Evolutionary conservation across 2,113 vertebrate genomes (phyloP).

Genomic region (pig (Sus scrofa)): T2T-Sscrofa CM000817.6:39585001-39585500

Average conservation of each 20-base stretch:
- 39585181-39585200: neutral
- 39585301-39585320: neutral
- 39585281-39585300: neutral
- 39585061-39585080: neutral
- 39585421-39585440: neutral
- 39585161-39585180: neutral
- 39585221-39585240: neutral
- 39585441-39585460: neutral
- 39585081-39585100: neutral
- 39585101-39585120: neutral
- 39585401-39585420: neutral
- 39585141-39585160: neutral
- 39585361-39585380: neutral
- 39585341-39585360: neutral
- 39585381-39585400: neutral
- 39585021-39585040: neutral
- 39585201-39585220: too few species aligned
- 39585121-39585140: too few species aligned
- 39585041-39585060: neutral
- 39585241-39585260: neutral
- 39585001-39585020: neutral
- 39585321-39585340: neutral
- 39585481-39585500: neutral
- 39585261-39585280: too few species aligned
- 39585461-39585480: neutral